Percentiles rank a stretch among this genome's conserved stretches.
Evolutionary conservation across 1,140 invertebrate genomes (phyloP).

Genomic region (Euwallacea fornicatus): DNA sequence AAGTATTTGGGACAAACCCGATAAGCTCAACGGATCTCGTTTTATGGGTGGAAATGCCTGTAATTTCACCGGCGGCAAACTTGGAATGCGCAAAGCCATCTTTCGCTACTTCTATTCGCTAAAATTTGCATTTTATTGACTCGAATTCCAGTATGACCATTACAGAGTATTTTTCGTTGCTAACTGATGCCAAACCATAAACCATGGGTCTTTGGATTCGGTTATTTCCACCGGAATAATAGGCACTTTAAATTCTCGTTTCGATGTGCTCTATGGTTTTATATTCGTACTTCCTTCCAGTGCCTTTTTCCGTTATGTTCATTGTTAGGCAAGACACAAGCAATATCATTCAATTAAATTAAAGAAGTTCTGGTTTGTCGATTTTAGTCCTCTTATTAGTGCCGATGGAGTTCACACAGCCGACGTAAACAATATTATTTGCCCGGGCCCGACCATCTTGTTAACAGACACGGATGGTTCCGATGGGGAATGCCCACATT

Average conservation of each 20-base stretch:
- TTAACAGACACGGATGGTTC: no score
- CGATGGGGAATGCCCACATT: no score
- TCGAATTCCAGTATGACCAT: no score
- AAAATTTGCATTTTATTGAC: no score
- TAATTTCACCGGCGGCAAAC: neutral
- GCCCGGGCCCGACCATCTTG: no score
- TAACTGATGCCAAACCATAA: no score
- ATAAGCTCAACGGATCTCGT: slow-evolving; percentile 19
- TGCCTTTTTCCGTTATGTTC: slow-evolving; percentile 18
- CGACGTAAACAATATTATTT: no score
- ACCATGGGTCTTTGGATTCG: neutral
- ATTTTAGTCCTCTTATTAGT: neutral
- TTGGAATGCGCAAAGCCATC: no score
- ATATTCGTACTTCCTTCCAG: slow-evolving; percentile 10
- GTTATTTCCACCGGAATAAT: slow-evolving; percentile 4
- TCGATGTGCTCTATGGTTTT: slow-evolving; percentile 19
- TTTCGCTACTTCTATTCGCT: no score
- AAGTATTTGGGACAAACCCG: slow-evolving; percentile 15
- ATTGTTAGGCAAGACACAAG: slow-evolving; percentile 4
- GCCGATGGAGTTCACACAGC: no score
- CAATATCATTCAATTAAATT: slow-evolving; percentile 20
- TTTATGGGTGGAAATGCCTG: slow-evolving; percentile 8
- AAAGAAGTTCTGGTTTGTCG: slow-evolving; percentile 16
- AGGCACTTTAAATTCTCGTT: slow-evolving; percentile 13
- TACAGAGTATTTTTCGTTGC: no score